Evolutionary conservation across 1,140 invertebrate genomes (phyloP), one percentile per base, ranked within the genome.

Genomic region (Drosophila neocordata): DNA sequence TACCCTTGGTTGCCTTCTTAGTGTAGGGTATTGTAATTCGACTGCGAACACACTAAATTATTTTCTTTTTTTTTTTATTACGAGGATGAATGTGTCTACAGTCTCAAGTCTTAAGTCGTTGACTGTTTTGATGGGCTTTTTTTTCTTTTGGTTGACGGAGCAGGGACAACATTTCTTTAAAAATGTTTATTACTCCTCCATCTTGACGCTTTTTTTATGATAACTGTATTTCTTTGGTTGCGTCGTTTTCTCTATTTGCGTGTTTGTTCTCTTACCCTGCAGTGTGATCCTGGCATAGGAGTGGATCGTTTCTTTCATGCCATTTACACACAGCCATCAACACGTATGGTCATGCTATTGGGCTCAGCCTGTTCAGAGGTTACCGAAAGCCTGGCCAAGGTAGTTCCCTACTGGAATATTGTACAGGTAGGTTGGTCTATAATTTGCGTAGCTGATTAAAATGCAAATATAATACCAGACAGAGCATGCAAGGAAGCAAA

Each of bases 341-440:
- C 94, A 5, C 80, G 94, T 18, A 95, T 98, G 93, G 93, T 95
- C 31, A 94, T 96, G 92, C 89, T 98, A 15, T 92, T 98, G 35
- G 97, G 96, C n/a, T 95, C 96, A 1, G 95, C 96, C 1, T 97
- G 96, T 88, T 97, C 96, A 1, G 97, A 97, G 79, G 97, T 98
- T 20, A 97, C 96, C 0, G 97, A 97, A 92, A 96, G 95, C 73
- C 93, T 98, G 38, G 97, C 97, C 5, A 96, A 97, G 92, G 95
- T 98, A 63, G 96, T 97, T 9, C 96, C 96, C 9, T 97, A 97
- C 87, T 97, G 96, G 97, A 98, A 97, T 89, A 96, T 98, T 73
- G 94, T 98, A 8, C 95, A 98, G 94, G 96, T 97, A 93, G 92
- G 90, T 73, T 20, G 41, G 41, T 20, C 41, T 48, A 48, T 48